A percentile compares a stretch with the other conserved stretches of the same genome.
Evolutionary conservation across 2,888 invertebrate genomes (phyloP).

Genomic region (Drosophila atripex): DNA sequence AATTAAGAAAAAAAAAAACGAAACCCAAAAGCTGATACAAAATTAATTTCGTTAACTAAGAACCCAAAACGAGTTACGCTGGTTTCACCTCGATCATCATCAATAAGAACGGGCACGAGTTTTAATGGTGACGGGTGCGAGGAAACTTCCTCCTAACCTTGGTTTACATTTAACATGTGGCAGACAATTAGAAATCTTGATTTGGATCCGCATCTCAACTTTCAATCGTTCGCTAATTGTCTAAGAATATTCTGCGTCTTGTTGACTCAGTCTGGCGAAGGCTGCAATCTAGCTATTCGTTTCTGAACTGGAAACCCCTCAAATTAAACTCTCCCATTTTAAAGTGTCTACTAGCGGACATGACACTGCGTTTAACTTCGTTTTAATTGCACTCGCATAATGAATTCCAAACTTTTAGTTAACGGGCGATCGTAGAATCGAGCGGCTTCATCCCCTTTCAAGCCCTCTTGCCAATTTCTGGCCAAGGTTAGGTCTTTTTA

Average conservation of each 20-base stretch:
- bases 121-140: slow-evolving; percentile 11
- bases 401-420: slow-evolving; percentile 48
- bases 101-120: slow-evolving; percentile 44
- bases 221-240: slow-evolving; percentile 26
- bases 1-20: slow-evolving; percentile 13
- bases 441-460: slow-evolving; percentile 50
- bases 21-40: slow-evolving; percentile 29
- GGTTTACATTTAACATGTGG: slow-evolving; percentile 39
- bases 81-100: slow-evolving; percentile 32
- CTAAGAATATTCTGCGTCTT: slow-evolving; percentile 16
- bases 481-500: slow-evolving; percentile 27
- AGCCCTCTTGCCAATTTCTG: slow-evolving; percentile 50
- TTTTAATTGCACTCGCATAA: slow-evolving; percentile 63
- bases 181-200: slow-evolving; percentile 25
- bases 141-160: slow-evolving; percentile 48
- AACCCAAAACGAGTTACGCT: slow-evolving; percentile 48
- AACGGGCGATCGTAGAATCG: slow-evolving; percentile 47
- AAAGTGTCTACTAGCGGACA: slow-evolving; percentile 55
- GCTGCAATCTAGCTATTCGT: slow-evolving; percentile 41
- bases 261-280: slow-evolving; percentile 14
- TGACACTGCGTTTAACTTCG: slow-evolving; percentile 56
- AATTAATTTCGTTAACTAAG: slow-evolving; percentile 39
- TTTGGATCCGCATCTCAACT: background rate
- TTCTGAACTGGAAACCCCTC: slow-evolving; percentile 44
- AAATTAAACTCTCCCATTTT: slow-evolving; percentile 57